Conservation (phyloP, 1,140 invertebrate species). For the Tetraneura akinire region DNA sequence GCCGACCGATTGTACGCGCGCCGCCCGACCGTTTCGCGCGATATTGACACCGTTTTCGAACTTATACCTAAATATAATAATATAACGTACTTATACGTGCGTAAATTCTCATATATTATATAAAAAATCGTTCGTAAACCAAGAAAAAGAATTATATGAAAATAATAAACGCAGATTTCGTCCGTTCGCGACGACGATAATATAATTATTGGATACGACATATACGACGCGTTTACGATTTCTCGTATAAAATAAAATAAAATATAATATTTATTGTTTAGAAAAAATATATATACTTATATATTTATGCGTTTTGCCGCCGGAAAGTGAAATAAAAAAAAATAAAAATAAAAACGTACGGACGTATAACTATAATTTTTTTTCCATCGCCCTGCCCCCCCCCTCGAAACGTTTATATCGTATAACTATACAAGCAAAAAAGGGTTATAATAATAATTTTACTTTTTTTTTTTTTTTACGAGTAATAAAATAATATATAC, state of each 20-base stretch:
- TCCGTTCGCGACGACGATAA: neutral
- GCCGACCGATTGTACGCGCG: neutral
- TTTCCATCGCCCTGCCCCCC: neutral
- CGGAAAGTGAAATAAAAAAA: conserved; percentile 12
- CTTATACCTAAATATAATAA: neutral
- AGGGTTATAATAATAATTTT: neutral
- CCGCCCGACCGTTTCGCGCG: too few relatives aligned
- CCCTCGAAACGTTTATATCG: neutral
- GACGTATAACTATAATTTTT: neutral
- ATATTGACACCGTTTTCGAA: too few relatives aligned
- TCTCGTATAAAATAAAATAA: neutral
- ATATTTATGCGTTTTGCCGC: neutral
- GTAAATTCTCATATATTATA: too few relatives aligned
- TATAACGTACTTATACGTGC: neutral
- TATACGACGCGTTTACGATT: neutral
- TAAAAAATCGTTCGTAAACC: too few relatives aligned
- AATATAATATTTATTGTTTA: too few relatives aligned
- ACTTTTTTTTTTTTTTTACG: neutral
- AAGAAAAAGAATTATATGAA: too few relatives aligned
- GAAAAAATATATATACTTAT: too few relatives aligned
- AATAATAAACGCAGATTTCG: too few relatives aligned
- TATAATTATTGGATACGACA: neutral
- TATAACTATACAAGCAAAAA: neutral
- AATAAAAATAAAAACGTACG: neutral
- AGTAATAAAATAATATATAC: conserved; percentile 42